Evolutionary conservation across 2,888 invertebrate species (phyloP), one percentile per base, ranked within the genome.

Genomic region (Poecilus cupreus): DNA sequence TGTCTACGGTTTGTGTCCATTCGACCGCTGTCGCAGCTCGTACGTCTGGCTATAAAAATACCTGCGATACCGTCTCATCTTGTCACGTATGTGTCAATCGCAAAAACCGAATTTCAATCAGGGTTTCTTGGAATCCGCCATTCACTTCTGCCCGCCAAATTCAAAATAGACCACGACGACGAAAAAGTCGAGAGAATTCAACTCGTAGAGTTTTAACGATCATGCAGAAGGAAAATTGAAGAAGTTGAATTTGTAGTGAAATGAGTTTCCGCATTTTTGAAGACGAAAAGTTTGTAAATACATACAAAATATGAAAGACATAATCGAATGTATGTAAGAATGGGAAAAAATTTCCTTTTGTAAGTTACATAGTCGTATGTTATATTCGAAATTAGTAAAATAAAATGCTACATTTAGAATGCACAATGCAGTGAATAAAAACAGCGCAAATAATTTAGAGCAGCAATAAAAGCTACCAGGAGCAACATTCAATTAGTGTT

Each of bases 21-120:
- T 32, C 6, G 32, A 5, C 32, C 43, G n/a, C 43, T 43, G 43
- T 43, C 43, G 43, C 10, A 43, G 4, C 43, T 43, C 43, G 2
- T n/a, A 10, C 43, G 10, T 43, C 4, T 43, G 43, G n/a, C 60
- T 26, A 60, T 60, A 80, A 80, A 72, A 80, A 64, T n/a, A 75
- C 72, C 26, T 43, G 26, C 16, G 80, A 49, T 51, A 22, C 43
- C 37, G 57, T 80, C 80, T 43, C 57, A 72, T 72, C 72, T 26
- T 72, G 80, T 80, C 80, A 72, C 70, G 80, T 54, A 80, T 26
- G 54, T 72, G 57, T 80, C 80, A 80, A 80, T 72, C 51, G 80
- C 80, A 80, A 80, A 72, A 72, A 80, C 80, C 24, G 80, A 80
- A 80, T 80, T 80, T 80, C 80, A 80, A 80, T 80, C 80, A 68